Percentiles rank a stretch among this genome's conserved stretches.
Conservation (phyloP, 2,113 vertebrate species). For the Tauraco erythrolophus region DNA sequence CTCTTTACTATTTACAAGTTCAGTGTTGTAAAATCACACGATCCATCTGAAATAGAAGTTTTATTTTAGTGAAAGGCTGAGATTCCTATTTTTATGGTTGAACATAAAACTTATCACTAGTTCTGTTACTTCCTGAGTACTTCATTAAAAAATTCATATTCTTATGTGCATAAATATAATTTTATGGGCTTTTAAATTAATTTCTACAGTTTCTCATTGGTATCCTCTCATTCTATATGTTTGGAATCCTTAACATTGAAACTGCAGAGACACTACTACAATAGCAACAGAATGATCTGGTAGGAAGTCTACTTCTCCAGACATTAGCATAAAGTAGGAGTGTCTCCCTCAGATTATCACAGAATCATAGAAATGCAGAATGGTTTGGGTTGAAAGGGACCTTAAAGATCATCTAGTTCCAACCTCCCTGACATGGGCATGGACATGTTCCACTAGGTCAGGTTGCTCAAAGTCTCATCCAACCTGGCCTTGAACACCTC, state of each 20-base stretch:
- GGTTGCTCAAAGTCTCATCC: no score
- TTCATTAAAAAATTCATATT: conserved; percentile 12
- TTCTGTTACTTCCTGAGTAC: background rate
- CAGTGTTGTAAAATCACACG: background rate
- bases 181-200: conserved; percentile 6
- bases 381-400: no score
- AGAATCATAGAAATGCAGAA: background rate
- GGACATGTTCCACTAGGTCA: no score
- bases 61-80: background rate
- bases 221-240: background rate
- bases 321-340: background rate
- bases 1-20: background rate
- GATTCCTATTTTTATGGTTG: conserved; percentile 3
- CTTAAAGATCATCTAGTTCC: no score
- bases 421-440: no score
- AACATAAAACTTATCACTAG: background rate
- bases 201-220: conserved; percentile 5
- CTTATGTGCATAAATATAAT: background rate
- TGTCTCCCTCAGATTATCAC: background rate
- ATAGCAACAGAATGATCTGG: background rate
- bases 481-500: no score
- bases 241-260: background rate
- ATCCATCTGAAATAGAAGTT: background rate
- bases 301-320: background rate
- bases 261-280: background rate